phyloP scores from a whole-genome alignment of 2,797 vertebrate genomes.

The Perdix hodgsoniae region DNA sequence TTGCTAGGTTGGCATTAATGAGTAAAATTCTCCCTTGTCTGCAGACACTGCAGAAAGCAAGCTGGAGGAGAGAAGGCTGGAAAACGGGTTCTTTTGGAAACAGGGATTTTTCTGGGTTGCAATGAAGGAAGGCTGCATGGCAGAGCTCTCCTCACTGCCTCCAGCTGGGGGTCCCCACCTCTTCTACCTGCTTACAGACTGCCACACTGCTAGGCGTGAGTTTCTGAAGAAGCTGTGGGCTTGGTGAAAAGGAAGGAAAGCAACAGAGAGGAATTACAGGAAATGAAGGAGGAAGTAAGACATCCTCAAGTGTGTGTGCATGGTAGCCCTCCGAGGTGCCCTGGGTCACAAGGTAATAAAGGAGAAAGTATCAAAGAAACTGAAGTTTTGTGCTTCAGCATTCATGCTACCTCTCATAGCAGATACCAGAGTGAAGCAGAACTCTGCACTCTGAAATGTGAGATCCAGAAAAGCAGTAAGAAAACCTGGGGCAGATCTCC shows the following conservation, averaged over 20 bases:
- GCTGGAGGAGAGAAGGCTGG: neutral
- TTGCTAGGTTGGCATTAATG: neutral
- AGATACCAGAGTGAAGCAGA: rapidly evolving
- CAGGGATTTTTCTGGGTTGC: neutral
- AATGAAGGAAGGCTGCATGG: rapidly evolving
- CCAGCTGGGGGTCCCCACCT: neutral
- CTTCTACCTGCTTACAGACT: neutral
- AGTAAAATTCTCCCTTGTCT: neutral
- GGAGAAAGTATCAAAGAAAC: neutral
- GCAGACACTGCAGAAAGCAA: neutral
- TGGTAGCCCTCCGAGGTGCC: neutral
- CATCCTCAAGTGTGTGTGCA: neutral
- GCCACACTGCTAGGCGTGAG: neutral
- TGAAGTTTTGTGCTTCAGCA: neutral
- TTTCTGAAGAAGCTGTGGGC: neutral
- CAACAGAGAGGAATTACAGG: neutral
- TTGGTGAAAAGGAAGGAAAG: conserved; percentile 4
- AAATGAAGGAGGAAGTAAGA: conserved; percentile 23
- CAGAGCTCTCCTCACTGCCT: neutral
- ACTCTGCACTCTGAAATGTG: neutral
- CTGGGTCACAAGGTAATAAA: neutral
- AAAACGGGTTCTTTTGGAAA: neutral
- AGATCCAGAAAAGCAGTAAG: conserved; percentile 1
- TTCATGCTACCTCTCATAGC: neutral
- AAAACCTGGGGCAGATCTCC: neutral